phyloP scores from a whole-genome alignment of 2,888 invertebrate species.

The Pheosia gnoma region DNA sequence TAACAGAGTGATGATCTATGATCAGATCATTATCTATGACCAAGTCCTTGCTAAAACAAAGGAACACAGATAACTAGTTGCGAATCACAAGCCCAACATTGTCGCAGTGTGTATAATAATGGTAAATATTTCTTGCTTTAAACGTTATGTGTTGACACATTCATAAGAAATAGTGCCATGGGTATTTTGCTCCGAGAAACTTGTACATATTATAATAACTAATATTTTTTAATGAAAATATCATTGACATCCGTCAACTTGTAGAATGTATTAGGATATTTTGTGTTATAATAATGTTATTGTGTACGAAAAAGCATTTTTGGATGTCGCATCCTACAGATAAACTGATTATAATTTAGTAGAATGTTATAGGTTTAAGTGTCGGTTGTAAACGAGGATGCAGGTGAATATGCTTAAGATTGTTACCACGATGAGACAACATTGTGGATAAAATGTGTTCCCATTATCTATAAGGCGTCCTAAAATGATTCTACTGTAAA shows the following conservation, averaged over 20 bases:
- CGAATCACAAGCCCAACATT: neutral
- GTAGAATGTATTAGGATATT: slow-evolving; percentile 46
- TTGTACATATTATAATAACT: slow-evolving; percentile 71
- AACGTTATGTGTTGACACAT: slow-evolving; percentile 56
- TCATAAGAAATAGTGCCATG: slow-evolving; percentile 79
- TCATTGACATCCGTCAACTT: slow-evolving; percentile 47
- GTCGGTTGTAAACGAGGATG: slow-evolving; percentile 49
- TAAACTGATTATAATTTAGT: slow-evolving; percentile 59
- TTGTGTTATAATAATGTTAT: slow-evolving; percentile 48
- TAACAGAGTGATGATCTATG: no score
- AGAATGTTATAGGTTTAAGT: slow-evolving; percentile 53
- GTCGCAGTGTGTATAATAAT: slow-evolving; percentile 21
- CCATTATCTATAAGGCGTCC: slow-evolving; percentile 59
- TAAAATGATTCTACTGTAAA: slow-evolving; percentile 62
- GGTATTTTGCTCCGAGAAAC: slow-evolving; percentile 60
- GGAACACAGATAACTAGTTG: no score
- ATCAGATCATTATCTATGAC: no score
- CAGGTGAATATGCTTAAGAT: slow-evolving; percentile 77
- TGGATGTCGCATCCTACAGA: slow-evolving; percentile 53
- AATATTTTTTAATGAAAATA: slow-evolving; percentile 39
- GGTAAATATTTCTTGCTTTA: slow-evolving; percentile 73
- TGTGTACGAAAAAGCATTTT: slow-evolving; percentile 55
- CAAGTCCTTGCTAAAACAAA: no score
- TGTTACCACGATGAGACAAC: slow-evolving; percentile 57
- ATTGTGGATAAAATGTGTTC: slow-evolving; percentile 67